A percentile compares a stretch with the other conserved stretches of the same genome.
Evolutionary conservation across 2,888 invertebrate species (phyloP).

Genomic region (Corythucha ciliata): DNA sequence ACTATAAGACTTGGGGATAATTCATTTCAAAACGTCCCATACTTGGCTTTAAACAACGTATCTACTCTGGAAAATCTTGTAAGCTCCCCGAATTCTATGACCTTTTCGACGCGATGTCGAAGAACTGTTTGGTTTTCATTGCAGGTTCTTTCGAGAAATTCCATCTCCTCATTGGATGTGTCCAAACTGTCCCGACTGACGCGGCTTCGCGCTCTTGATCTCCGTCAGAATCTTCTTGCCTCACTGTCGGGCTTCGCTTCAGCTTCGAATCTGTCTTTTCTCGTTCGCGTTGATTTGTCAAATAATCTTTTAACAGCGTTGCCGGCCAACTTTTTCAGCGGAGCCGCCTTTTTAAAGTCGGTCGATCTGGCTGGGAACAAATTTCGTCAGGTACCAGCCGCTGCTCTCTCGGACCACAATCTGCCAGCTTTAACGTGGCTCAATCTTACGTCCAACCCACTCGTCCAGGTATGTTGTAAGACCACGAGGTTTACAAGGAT

Average conservation of each 20-base stretch:
- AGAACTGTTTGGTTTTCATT: too few species aligned
- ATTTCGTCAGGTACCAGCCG: conserved; percentile 68
- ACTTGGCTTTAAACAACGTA: conserved; percentile 65
- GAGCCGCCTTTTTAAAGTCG: conserved; percentile 58
- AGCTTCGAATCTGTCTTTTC: conserved; percentile 61
- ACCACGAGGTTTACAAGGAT: conserved; percentile 58
- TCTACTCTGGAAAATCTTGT: conserved; percentile 61
- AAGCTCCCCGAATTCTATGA: conserved; percentile 35
- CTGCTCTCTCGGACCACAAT: conserved; percentile 63
- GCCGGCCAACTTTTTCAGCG: conserved; percentile 69
- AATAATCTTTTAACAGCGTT: conserved; percentile 64
- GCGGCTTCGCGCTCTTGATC: conserved; percentile 62
- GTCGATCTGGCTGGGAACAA: conserved; percentile 70
- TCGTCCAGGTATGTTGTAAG: too few species aligned
- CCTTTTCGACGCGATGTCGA: too few species aligned
- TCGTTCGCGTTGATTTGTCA: conserved; percentile 65
- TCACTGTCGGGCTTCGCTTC: conserved; percentile 65
- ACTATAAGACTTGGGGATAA: conserved; percentile 68
- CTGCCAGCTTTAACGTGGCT: conserved; percentile 63
- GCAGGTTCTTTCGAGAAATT: conserved; percentile 33
- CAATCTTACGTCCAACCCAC: conserved; percentile 74
- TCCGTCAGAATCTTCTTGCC: conserved; percentile 64
- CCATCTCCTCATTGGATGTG: conserved; percentile 56
- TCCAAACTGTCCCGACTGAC: conserved; percentile 65
- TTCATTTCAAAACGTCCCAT: conserved; percentile 64